Base-by-base conservation (phyloP, 2,888 invertebrate genomes). In the Dimorphilus gyrociliatus region DNA sequence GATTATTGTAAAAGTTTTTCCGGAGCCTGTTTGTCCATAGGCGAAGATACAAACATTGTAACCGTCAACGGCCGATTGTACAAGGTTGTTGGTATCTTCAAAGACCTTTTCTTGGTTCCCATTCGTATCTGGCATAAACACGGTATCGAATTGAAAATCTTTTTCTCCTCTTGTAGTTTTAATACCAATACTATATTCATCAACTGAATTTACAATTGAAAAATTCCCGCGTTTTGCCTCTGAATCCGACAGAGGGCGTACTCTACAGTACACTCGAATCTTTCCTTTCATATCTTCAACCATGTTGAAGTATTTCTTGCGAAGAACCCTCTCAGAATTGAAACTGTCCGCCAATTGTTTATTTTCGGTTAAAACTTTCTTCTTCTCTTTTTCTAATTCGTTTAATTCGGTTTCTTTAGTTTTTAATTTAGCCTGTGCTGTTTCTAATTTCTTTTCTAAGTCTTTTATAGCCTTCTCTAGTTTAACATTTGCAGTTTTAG, bases 1-100 rank as follows among this genome's bases (percentile, higher is more conserved):
- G 28, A 67, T 63, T 55, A 68, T 67, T 7, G 68, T 68, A 47
- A 61, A 65, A 2, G 69, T 69, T 43, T 69, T 69, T 23, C 66
- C 66, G 34, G 66, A 65, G 23, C 69, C 94, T 2, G 94, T 97
- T 67, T 94, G 94, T 1, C 94, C 94, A 65, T 94, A 97, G 6
- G 94, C 94, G 67, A 94, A 97, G 64, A 94, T 94, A 67, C 94
- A 97, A 38, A 94, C 92, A 63, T 97, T 94, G 71, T 94, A 97
- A 73, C 69, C 94, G 67, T 94, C 90, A 61, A 97, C 92, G 30
- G 94, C 85, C 63, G 67, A 67, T 42, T 68, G 67, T 23, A 69
- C 60, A 33, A 66, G 44, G 36, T 63, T 62, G 65, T 63, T 53
- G 4, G 63, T 61, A 40, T 63, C 63, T 31, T 60, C 53, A 44